Evolutionary conservation across 2,797 vertebrate species (phyloP).

Genomic region (Lacerta viridis): DNA sequence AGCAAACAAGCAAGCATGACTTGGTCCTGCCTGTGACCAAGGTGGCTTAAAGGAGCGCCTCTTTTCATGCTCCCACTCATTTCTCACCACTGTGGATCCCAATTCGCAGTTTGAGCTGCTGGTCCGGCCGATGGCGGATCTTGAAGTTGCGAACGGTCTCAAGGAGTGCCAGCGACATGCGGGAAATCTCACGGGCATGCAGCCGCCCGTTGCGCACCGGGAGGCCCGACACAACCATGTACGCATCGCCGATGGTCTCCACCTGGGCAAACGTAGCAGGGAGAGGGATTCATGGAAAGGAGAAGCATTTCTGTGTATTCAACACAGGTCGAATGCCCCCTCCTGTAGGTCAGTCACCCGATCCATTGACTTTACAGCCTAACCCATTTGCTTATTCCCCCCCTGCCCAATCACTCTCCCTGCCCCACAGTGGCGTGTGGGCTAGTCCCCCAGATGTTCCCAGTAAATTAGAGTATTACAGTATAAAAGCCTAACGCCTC

Average conservation of each 20-base stretch:
- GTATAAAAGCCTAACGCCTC: too few relatives aligned
- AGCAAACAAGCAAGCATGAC: not conserved
- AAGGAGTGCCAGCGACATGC: constrained; percentile 91
- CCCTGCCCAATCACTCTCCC: too few relatives aligned
- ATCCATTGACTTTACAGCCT: too few relatives aligned
- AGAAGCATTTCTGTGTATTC: not conserved
- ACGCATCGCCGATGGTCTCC: constrained; percentile 94
- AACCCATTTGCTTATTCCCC: fast-evolving
- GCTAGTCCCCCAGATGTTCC: too few relatives aligned
- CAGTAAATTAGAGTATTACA: too few relatives aligned
- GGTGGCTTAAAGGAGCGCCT: too few relatives aligned
- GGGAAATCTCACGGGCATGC: constrained; percentile 89
- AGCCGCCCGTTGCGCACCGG: constrained; percentile 90
- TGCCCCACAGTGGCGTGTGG: too few relatives aligned
- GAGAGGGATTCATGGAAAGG: not conserved
- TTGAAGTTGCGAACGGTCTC: constrained; percentile 89
- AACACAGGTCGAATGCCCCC: not conserved
- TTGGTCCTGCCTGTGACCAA: not conserved
- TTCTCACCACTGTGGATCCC: constrained; percentile 92
- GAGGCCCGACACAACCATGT: constrained; percentile 95
- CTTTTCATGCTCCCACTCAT: too few relatives aligned
- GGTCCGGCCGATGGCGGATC: constrained; percentile 88
- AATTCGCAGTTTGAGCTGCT: constrained; percentile 90
- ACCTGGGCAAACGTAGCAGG: constrained; percentile 76
- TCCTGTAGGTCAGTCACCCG: fast-evolving